Percentiles rank a stretch among this genome's conserved stretches.
These are phyloP conservation scores for Nomada goodeniana DNA, from an alignment of 2,888 invertebrate genomes.

Conservation along the genomic window DNA sequence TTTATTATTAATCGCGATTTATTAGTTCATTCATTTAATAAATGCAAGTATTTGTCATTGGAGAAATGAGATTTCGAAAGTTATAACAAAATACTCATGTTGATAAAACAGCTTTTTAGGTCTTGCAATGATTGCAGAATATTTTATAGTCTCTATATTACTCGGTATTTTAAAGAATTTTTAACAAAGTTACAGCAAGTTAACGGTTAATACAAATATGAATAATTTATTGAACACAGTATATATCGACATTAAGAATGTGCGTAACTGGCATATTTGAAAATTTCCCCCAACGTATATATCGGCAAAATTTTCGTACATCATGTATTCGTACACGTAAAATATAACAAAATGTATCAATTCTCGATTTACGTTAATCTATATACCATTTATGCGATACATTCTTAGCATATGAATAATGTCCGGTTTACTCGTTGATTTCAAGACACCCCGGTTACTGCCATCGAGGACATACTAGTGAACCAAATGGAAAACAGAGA, in stretches of 20 bases:
- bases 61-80: constrained; percentile 1
- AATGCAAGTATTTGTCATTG: not conserved
- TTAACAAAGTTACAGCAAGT: not conserved
- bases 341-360: not conserved
- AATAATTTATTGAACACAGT: constrained; percentile 3
- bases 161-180: constrained; percentile 13
- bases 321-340: not conserved
- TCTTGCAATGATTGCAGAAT: constrained; percentile 6
- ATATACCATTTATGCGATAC: not conserved
- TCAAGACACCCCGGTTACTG: constrained; percentile 20
- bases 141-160: constrained; percentile 42
- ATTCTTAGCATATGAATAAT: constrained; percentile 15
- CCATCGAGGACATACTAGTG: constrained; percentile 31
- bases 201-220: not conserved
- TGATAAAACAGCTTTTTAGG: constrained; percentile 14
- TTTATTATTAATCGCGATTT: constrained; percentile 8
- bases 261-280: constrained; percentile 35
- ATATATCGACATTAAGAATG: constrained; percentile 3
- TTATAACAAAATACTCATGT: not conserved
- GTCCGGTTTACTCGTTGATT: not conserved
- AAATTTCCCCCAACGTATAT: constrained; percentile 24
- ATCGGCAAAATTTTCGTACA: constrained; percentile 28
- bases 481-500: constrained; percentile 33
- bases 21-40: not conserved
- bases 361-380: constrained; percentile 1